Evolutionary conservation across 2,888 invertebrate species (phyloP), one percentile per base, ranked within the genome.

Genomic region (Anthophora plumipes): DNA sequence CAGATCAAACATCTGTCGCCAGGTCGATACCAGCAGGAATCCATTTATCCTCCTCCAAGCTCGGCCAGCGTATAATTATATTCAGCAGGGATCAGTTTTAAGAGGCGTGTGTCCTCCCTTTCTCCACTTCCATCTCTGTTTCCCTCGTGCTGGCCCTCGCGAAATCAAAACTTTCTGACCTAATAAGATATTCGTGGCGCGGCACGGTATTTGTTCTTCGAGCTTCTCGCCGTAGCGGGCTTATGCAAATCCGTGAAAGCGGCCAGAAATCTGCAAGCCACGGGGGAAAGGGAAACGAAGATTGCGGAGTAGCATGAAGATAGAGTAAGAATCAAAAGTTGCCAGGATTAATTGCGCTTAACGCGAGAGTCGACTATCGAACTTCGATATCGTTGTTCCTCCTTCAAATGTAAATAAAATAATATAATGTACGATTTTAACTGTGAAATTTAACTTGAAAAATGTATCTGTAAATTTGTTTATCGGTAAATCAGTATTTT

Each of bases 111-210:
- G 77, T 66, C 64, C 68, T 43, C 57, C 69, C 68, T 57, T 57
- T 72, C 46, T 46, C 67, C 31, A 66, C 48, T 48, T 59, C 31
- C n/a, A 25, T 43, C 25, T 25, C 55, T 4, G 17, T 57, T 31
- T 17, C 78, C 61, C 68, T 25, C 48, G 61, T 68, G 39, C 59
- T 60, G 31, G 8, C 20, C 70, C 43, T 31, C 69, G 75, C 73
- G 74, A 82, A 82, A 82, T 85, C 84, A 83, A 85, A 89, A 88
- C 86, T 89, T 90, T 84, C 71, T 84, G 83, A 85, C 83, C 89
- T 87, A 85, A 88, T 88, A 89, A 85, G 74, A 78, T 84, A 85
- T 86, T 82, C 79, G 74, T 63, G 64, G 57, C 57, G 70, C 67
- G 69, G 61, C 70, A 59, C 76, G 71, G 77, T 86, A 85, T 87